Conservation (phyloP, 2,888 invertebrate genomes). For the Tiliacea citrago region DNA sequence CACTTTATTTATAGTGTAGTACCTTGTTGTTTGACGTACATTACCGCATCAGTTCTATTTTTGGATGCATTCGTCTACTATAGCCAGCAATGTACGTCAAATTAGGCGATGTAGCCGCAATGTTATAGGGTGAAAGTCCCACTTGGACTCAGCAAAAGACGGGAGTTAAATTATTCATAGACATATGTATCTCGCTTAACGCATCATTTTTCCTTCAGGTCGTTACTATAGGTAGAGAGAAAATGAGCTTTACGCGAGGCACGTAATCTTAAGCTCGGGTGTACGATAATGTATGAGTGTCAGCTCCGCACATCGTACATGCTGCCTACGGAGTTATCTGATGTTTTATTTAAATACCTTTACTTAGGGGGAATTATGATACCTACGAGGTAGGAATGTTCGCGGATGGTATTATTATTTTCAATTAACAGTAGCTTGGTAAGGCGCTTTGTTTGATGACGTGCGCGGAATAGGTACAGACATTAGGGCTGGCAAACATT, state of each 20-base stretch:
- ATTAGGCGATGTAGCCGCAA: constrained; percentile 20
- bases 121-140: constrained; percentile 42
- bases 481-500: constrained; percentile 27
- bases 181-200: constrained; percentile 71
- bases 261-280: constrained; percentile 64
- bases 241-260: constrained; percentile 54
- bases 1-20: constrained; percentile 17
- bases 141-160: constrained; percentile 58
- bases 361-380: constrained; percentile 60
- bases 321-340: constrained; percentile 44
- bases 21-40: constrained; percentile 19
- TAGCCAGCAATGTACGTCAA: constrained; percentile 32
- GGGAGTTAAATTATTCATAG: constrained; percentile 72
- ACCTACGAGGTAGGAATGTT: constrained; percentile 49
- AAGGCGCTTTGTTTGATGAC: constrained; percentile 48
- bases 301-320: constrained; percentile 46
- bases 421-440: constrained; percentile 55
- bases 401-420: constrained; percentile 59
- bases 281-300: constrained; percentile 65
- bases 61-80: not conserved
- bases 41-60: not conserved
- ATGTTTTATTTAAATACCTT: constrained; percentile 70
- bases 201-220: constrained; percentile 70
- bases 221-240: constrained; percentile 53
- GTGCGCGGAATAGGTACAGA: constrained; percentile 36